Evolutionary conservation across 2,888 invertebrate species (phyloP).

Genomic region (Mylabris sibirica): DNA sequence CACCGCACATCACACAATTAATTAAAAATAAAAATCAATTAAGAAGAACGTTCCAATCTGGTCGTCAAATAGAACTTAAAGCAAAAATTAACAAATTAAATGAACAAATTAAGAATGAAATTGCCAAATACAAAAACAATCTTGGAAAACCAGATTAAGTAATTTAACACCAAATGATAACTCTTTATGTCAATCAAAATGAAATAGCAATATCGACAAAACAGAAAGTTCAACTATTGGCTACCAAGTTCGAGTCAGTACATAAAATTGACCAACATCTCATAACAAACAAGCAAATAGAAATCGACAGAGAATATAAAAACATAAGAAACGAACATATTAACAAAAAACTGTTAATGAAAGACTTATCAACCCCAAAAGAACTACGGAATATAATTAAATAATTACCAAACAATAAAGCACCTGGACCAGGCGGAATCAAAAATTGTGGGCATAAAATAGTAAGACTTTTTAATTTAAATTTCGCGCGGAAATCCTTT

Average conservation of each 20-base stretch:
- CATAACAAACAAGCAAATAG: background rate
- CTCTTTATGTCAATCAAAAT: background rate
- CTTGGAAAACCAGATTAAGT: conserved; percentile 1
- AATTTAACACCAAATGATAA: background rate
- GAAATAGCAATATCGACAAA: background rate
- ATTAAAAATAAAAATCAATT: conserved; percentile 9
- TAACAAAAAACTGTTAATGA: background rate
- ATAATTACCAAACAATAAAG: conserved; percentile 11
- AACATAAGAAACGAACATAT: no score
- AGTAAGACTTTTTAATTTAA: background rate
- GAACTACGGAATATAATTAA: conserved; percentile 4
- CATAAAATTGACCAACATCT: background rate
- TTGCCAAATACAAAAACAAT: background rate
- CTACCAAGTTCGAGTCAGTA: background rate
- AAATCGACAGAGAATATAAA: background rate
- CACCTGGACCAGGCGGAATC: conserved; percentile 15
- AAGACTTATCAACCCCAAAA: background rate
- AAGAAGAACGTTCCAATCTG: background rate
- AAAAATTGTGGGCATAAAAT: background rate
- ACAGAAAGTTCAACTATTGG: background rate
- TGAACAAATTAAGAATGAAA: background rate
- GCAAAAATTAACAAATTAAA: background rate
- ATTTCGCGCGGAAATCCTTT: background rate
- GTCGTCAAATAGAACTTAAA: background rate
- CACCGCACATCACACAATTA: background rate